Conservation (phyloP, 2,113 vertebrate species). For the Psammodynastes pulverulentus region DNA sequence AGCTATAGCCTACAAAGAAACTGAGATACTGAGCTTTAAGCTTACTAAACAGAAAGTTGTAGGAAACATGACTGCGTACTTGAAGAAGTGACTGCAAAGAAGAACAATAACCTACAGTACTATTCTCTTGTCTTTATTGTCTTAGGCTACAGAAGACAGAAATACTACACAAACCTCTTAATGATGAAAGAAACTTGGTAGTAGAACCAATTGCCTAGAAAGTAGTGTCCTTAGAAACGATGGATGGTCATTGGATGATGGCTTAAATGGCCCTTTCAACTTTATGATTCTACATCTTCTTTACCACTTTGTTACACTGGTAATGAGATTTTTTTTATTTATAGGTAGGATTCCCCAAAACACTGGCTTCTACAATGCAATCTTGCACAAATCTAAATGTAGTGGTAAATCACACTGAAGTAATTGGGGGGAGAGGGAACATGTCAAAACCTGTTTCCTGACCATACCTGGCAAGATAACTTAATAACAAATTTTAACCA, state of each 20-base stretch:
- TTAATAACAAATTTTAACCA: not conserved
- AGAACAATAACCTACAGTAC: not conserved
- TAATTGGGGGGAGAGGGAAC: not conserved
- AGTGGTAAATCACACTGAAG: not conserved
- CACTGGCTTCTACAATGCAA: not conserved
- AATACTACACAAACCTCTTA: not conserved
- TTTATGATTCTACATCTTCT: not conserved
- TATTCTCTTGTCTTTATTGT: not conserved
- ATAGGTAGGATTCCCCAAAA: not conserved
- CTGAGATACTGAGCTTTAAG: not conserved
- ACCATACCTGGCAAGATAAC: not conserved
- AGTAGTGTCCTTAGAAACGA: not conserved
- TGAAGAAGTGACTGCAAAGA: not conserved
- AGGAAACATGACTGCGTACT: not conserved
- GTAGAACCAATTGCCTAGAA: not conserved
- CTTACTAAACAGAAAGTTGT: not conserved
- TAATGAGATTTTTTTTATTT: not conserved
- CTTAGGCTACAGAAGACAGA: not conserved
- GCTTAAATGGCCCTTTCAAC: not conserved
- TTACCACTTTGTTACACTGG: not conserved
- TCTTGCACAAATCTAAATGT: not conserved
- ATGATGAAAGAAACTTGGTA: not conserved
- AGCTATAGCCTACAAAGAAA: not conserved
- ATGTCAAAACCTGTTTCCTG: not conserved
- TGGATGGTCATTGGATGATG: not conserved